These are phyloP conservation scores for Litoditis marina DNA, from an alignment of 2,888 invertebrate species.

Conservation along the genomic window DNA sequence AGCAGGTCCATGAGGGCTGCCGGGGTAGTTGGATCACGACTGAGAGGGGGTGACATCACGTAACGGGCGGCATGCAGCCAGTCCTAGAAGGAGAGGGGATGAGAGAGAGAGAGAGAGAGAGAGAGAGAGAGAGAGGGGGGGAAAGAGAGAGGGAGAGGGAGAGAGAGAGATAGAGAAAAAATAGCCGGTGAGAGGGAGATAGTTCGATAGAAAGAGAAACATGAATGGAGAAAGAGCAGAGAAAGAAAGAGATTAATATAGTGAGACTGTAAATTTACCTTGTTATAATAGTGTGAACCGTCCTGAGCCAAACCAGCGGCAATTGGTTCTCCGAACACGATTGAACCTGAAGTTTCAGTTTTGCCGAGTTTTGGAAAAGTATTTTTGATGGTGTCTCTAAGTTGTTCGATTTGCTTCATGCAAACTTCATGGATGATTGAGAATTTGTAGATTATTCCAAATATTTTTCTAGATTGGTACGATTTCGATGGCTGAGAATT, in stretches of 20 bases:
- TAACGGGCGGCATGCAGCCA: constrained; percentile 90
- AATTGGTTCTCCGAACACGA: constrained; percentile 84
- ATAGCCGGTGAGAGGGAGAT: too few relatives aligned
- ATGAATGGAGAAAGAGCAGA: too few relatives aligned
- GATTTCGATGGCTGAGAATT: too few relatives aligned
- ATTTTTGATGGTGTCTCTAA: neutral
- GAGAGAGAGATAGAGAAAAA: too few relatives aligned
- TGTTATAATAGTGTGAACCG: constrained; percentile 77
- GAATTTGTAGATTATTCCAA: too few relatives aligned
- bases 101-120: too few relatives aligned
- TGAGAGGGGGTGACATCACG: constrained; percentile 87
- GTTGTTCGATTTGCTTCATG: too few relatives aligned
- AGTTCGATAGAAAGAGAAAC: too few relatives aligned
- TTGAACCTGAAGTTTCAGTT: constrained; percentile 24
- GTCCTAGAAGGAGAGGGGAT: too few relatives aligned
- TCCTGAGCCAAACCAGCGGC: constrained; percentile 77
- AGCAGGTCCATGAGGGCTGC: constrained; percentile 76
- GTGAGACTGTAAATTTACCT: neutral
- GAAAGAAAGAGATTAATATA: neutral
- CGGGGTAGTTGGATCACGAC: constrained; percentile 83
- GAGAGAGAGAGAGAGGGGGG: neutral
- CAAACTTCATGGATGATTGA: too few relatives aligned
- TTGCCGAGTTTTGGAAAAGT: neutral
- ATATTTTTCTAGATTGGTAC: too few relatives aligned
- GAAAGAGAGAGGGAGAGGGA: too few relatives aligned